A percentile compares a stretch with the other conserved stretches of the same genome.
Conservation (phyloP, 1,140 invertebrate genomes). For the Bradysia coprophila region DNA sequence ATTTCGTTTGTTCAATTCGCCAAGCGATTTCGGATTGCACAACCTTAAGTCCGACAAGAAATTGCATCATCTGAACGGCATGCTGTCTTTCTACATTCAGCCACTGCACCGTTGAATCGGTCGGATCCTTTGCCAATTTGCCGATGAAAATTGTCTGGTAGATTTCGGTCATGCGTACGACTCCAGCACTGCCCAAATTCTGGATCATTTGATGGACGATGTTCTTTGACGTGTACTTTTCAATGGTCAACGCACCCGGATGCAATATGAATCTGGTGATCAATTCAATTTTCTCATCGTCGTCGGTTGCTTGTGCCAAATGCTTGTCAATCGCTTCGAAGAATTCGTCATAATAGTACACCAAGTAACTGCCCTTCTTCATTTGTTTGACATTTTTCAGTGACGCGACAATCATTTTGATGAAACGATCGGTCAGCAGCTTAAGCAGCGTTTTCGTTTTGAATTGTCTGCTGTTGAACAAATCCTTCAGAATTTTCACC, state of each 20-base stretch:
- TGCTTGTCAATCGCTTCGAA: conserved; percentile 29
- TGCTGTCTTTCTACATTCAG: conserved; percentile 44
- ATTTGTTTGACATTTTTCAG: conserved; percentile 27
- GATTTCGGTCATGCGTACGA: conserved; percentile 36
- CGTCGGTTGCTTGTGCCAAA: conserved; percentile 26
- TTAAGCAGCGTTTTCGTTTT: conserved; percentile 7
- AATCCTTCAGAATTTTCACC: conserved; percentile 11
- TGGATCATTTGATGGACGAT: conserved; percentile 37
- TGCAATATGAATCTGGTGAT: conserved; percentile 40
- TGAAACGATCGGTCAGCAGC: conserved; percentile 17
- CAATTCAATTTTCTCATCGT: conserved; percentile 30
- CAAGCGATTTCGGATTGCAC: conserved; percentile 38
- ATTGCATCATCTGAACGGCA: conserved; percentile 40
- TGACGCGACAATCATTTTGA: conserved; percentile 25
- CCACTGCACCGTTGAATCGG: conserved; percentile 31
- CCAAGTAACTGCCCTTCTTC: conserved; percentile 25
- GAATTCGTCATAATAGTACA: conserved; percentile 25
- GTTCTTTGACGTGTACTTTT: conserved; percentile 44
- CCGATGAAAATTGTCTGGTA: conserved; percentile 35
- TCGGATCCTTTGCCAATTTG: conserved; percentile 26
- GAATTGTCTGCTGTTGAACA: conserved; percentile 9
- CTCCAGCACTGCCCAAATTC: conserved; percentile 33
- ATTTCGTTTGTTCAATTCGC: conserved; percentile 39
- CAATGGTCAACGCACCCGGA: conserved; percentile 47
- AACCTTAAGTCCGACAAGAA: conserved; percentile 38